Evolutionary conservation across 2,888 invertebrate genomes (phyloP).

Genomic region (Cantharis nigra): DNA sequence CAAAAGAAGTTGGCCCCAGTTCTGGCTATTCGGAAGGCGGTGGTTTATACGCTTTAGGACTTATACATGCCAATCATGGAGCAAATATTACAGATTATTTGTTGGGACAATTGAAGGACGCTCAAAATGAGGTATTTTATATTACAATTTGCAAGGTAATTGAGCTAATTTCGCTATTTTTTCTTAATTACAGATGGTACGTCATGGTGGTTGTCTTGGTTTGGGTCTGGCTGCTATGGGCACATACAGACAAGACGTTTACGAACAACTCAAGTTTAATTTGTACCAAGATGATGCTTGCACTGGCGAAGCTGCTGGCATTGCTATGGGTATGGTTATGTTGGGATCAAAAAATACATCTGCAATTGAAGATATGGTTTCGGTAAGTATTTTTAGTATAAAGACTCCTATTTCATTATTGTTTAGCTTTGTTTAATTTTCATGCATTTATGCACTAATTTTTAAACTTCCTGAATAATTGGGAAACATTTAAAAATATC

Average conservation of each 20-base stretch:
- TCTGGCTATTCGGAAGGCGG: constrained; percentile 94
- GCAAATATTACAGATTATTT: constrained; percentile 95
- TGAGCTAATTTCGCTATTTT: neutral
- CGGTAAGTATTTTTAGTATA: constrained; percentile 58
- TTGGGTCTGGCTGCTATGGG: constrained; percentile 98
- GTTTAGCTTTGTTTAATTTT: neutral
- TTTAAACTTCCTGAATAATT: constrained; percentile 4
- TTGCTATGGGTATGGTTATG: constrained; percentile 99
- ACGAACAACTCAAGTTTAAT: constrained; percentile 95
- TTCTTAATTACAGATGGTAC: constrained; percentile 70
- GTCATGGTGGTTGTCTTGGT: constrained; percentile 97
- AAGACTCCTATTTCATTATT: neutral
- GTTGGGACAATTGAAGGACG: constrained; percentile 91
- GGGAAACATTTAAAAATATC: neutral
- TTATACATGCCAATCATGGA: constrained; percentile 99
- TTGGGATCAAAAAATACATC: constrained; percentile 89
- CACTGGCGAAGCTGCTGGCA: constrained; percentile 97
- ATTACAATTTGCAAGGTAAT: neutral
- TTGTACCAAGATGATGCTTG: constrained; percentile 98
- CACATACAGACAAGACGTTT: constrained; percentile 92
- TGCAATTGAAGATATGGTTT: constrained; percentile 93
- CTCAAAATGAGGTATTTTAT: constrained; percentile 76
- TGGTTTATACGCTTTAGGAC: constrained; percentile 91
- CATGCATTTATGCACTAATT: neutral
- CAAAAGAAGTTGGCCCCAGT: constrained; percentile 92